phyloP scores from a whole-genome alignment of 1,140 invertebrate genomes.

The Hetaerina americana region DNA sequence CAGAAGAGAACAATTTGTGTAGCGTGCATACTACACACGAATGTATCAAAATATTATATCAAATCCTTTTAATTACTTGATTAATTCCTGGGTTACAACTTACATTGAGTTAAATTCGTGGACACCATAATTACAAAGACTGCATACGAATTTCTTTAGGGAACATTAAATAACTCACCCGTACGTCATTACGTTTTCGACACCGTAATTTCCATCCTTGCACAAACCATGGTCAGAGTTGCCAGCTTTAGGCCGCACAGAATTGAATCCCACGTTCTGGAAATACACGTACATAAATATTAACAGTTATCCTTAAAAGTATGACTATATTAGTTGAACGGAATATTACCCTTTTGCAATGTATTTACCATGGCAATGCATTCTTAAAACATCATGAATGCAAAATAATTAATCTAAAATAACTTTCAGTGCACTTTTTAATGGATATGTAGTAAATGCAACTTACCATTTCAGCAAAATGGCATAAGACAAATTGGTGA shows the following conservation, averaged over 20 bases:
- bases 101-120: neutral
- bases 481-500: too few species aligned
- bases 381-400: too few species aligned
- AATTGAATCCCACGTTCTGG: constrained; percentile 41
- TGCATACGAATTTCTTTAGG: neutral
- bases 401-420: too few species aligned
- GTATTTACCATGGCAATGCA: too few species aligned
- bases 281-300: too few species aligned
- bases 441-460: too few species aligned
- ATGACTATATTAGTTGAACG: too few species aligned
- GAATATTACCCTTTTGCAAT: too few species aligned
- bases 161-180: constrained; percentile 25
- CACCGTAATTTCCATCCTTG: constrained; percentile 32
- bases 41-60: neutral
- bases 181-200: constrained; percentile 35
- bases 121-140: neutral
- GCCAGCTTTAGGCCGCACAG: constrained; percentile 33
- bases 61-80: neutral
- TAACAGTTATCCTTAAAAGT: too few species aligned
- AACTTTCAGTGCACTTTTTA: too few species aligned
- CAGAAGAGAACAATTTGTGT: neutral
- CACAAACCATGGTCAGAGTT: constrained; percentile 24
- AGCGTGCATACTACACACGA: too few species aligned
- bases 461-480: too few species aligned
- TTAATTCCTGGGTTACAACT: neutral